Base-by-base conservation (phyloP, 2,888 invertebrate species). In the Apamea epomidion region DNA sequence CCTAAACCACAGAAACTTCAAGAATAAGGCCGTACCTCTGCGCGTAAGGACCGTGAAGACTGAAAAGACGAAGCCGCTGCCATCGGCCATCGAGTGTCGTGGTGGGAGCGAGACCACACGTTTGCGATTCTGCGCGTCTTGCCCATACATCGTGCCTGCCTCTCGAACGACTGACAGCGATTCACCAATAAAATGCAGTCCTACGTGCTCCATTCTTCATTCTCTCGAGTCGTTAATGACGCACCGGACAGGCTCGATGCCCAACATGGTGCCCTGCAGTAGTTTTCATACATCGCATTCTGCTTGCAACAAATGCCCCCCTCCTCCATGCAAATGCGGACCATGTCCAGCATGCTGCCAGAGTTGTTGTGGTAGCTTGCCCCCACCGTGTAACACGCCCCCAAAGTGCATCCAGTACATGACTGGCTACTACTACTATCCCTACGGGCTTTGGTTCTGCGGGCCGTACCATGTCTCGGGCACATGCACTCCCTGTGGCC, bases 361-460 rank as follows among this genome's bases (percentile, higher is more conserved):
- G 4, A 12, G 4, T 8, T 45, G 68, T 18, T 86, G 78, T 65
- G 12, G 5, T 12, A 21, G 93, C 73, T 91, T 95, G 0, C 96
- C 96, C 0, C 95, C 95, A 0, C 95, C 95, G 0, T 94, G 95
- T 83, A 94, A 95, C 80, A 88, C 89, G 0, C 94, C 95, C 0
- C 93, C 96, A 0, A 90, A 87, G n/a, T 96, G 96, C 84, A 73
- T 95, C 10, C 95, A 95, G 69, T 94, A 94, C 85, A 95, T 96
- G 95, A 94, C 94, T 12, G 96, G 96, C 3, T 96, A 96, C 86
- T 96, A 95, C 81, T 96, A 96, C 84, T 96, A 96, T 72, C 96
- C 96, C 0, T 96, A 96, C 75, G 96, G 96, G 4, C 93, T 91
- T 68, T 96, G 96, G 96, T 95, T 95, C 87, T 95, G 96, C 71